phyloP scores from a whole-genome alignment of 2,113 vertebrate genomes.

The Pelecanoides urinatrix region DNA sequence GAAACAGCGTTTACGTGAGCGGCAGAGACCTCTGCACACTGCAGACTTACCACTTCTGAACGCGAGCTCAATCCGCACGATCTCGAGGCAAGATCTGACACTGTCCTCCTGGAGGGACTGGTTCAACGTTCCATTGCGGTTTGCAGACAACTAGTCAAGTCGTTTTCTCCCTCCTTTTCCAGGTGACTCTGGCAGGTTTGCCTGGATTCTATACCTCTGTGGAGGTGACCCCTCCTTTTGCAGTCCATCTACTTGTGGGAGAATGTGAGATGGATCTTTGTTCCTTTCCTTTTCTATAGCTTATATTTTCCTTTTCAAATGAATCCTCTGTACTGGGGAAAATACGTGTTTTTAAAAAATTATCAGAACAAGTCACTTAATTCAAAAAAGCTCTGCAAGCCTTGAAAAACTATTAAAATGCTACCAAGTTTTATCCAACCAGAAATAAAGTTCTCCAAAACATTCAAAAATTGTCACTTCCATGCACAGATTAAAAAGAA shows the following conservation, averaged over 20 bases:
- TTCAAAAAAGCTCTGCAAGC: not conserved
- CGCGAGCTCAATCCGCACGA: accelerated
- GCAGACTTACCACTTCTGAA: not conserved
- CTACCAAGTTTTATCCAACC: not conserved
- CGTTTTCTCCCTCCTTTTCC: not conserved
- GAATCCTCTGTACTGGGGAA: not conserved
- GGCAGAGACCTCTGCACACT: not conserved
- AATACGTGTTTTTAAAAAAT: not conserved
- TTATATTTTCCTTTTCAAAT: not conserved
- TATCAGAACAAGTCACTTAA: not conserved
- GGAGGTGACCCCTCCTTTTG: not conserved
- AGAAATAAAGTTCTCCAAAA: not conserved
- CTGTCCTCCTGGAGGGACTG: not conserved
- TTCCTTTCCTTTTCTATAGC: not conserved
- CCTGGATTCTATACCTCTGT: not conserved
- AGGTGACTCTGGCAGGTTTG: not conserved
- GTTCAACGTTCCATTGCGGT: accelerated
- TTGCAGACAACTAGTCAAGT: not conserved
- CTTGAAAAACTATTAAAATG: not conserved
- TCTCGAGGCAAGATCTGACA: accelerated
- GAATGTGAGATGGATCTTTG: not conserved
- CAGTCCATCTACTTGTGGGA: not conserved
- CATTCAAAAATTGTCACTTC: not conserved
- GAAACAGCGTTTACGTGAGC: not conserved
- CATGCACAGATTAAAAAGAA: not conserved